These are phyloP conservation scores for Limnephilus lunatus DNA, from an alignment of 2,888 invertebrate species.

Conservation along the genomic window DNA sequence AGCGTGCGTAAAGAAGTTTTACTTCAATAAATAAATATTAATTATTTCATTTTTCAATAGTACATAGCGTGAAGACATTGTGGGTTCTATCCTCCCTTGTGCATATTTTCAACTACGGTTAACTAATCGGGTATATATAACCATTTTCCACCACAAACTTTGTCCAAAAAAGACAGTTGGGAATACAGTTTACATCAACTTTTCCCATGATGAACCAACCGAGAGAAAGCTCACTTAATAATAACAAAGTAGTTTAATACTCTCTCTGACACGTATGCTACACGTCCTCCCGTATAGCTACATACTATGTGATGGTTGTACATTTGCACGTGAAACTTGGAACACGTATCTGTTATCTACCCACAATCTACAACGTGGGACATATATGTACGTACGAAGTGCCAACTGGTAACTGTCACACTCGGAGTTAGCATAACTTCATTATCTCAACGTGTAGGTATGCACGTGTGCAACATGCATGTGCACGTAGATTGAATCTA, in stretches of 20 bases:
- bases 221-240: background rate
- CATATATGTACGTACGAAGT: background rate
- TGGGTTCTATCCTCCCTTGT: background rate
- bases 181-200: background rate
- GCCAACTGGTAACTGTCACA: constrained; percentile 12
- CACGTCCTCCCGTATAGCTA: background rate
- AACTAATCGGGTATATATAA: background rate
- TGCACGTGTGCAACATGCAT: background rate
- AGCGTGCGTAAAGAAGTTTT: too few relatives aligned
- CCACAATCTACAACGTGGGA: constrained; percentile 16
- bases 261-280: background rate
- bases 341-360: background rate
- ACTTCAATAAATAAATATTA: too few relatives aligned
- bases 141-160: background rate
- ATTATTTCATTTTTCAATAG: background rate
- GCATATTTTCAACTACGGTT: background rate
- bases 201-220: background rate
- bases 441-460: background rate
- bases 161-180: background rate
- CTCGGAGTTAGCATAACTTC: background rate
- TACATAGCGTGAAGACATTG: background rate
- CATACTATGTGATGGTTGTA: background rate
- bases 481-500: background rate
- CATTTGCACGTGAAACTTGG: background rate
- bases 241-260: background rate